Conservation (phyloP, 2,797 vertebrate genomes). For the Sebastes kiyomatsui region DNA sequence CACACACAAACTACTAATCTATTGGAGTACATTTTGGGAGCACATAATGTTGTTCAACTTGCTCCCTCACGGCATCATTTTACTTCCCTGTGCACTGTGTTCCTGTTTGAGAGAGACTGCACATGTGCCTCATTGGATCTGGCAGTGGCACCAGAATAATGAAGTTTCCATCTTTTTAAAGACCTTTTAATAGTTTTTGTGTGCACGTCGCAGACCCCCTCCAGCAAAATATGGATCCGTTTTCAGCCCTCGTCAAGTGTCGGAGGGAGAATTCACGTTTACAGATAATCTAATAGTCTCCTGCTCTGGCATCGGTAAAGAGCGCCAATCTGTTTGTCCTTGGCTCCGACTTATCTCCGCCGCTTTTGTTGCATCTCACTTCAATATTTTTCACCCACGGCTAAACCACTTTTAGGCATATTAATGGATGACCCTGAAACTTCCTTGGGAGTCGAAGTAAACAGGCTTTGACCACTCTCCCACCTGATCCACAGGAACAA, state of each 20-base stretch:
- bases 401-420: slow-evolving; percentile 70
- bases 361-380: slow-evolving; percentile 67
- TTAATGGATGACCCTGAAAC: slow-evolving; percentile 73
- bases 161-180: slow-evolving; percentile 33
- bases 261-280: slow-evolving; percentile 49
- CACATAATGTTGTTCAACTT: not conserved
- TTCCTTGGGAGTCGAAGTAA: slow-evolving; percentile 58
- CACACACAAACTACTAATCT: not conserved
- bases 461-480: slow-evolving; percentile 46
- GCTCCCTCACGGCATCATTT: not conserved
- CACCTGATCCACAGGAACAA: not conserved
- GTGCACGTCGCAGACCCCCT: slow-evolving; percentile 27
- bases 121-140: slow-evolving; percentile 3
- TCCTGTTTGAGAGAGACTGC: not conserved
- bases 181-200: slow-evolving; percentile 41
- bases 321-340: slow-evolving; percentile 70
- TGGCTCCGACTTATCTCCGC: slow-evolving; percentile 69
- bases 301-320: slow-evolving; percentile 54
- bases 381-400: slow-evolving; percentile 68
- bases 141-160: slow-evolving; percentile 38
- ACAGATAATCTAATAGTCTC: slow-evolving; percentile 74
- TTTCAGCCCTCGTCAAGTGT: slow-evolving; percentile 53
- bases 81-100: not conserved
- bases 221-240: slow-evolving; percentile 56
- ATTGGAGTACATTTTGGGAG: not conserved